These are phyloP conservation scores for Cynopterus sphinx DNA, from an alignment of 2,797 vertebrate genomes.

Conservation along the genomic window DNA sequence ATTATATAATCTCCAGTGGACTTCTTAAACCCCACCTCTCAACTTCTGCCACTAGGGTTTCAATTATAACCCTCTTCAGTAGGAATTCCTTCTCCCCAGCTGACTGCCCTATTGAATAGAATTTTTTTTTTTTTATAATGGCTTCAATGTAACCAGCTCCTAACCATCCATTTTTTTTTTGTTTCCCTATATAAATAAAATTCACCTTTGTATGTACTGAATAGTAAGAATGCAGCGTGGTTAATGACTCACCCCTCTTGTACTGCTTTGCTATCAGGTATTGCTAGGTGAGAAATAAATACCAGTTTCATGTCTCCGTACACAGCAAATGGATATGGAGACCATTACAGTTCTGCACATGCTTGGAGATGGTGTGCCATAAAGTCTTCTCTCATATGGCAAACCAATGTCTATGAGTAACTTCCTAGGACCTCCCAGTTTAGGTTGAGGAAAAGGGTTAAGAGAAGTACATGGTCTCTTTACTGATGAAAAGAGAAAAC, in stretches of 20 bases:
- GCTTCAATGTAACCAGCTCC: not conserved
- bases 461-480: not conserved
- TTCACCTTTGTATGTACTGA: not conserved
- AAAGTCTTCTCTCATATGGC: not conserved
- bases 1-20: not conserved
- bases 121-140: not conserved
- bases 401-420: not conserved
- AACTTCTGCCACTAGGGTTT: not conserved
- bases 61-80: not conserved
- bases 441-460: not conserved
- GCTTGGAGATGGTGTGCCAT: not conserved
- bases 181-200: not conserved
- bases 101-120: not conserved
- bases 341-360: not conserved
- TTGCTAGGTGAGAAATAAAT: not conserved
- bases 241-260: not conserved
- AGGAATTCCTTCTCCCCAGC: rapidly evolving
- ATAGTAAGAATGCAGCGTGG: not conserved
- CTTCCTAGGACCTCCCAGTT: not conserved
- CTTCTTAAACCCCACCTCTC: not conserved
- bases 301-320: not conserved
- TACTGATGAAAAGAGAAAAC: not conserved
- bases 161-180: not conserved
- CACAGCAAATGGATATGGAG: not conserved
- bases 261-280: not conserved